Percentiles rank a stretch among this genome's conserved stretches.
phyloP scores from a whole-genome alignment of 2,888 invertebrate genomes.

The Morpho achilles region DNA sequence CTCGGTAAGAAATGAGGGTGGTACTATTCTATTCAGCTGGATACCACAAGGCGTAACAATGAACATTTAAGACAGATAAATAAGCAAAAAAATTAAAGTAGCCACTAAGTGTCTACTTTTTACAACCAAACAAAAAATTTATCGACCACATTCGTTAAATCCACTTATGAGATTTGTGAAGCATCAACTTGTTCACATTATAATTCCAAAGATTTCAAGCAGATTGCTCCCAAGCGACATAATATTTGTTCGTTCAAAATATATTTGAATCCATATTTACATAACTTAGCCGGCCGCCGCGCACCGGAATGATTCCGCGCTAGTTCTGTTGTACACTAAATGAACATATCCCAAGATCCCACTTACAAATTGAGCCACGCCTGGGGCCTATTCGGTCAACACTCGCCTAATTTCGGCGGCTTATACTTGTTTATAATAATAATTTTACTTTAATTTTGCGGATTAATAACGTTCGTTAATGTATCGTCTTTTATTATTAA shows the following conservation, averaged over 20 bases:
- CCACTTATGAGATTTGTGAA: no score
- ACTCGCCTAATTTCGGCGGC: conserved; percentile 14
- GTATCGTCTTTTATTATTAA: not conserved
- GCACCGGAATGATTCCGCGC: conserved; percentile 55
- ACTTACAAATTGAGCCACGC: conserved; percentile 70
- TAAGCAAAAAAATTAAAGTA: no score
- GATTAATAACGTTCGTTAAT: not conserved
- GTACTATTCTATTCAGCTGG: no score
- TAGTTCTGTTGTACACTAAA: conserved; percentile 71
- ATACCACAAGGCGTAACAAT: no score
- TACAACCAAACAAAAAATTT: no score
- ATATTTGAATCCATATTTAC: conserved; percentile 67
- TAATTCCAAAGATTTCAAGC: not conserved
- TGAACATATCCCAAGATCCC: conserved; percentile 78
- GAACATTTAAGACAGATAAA: no score
- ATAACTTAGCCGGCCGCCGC: conserved; percentile 61
- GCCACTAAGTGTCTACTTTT: no score
- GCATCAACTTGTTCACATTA: no score
- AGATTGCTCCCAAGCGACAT: conserved; percentile 23
- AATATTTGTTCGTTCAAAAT: conserved; percentile 51
- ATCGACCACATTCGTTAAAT: no score
- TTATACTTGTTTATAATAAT: not conserved
- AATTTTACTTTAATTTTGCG: not conserved
- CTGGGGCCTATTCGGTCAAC: conserved; percentile 52
- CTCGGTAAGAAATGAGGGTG: no score